Conservation (phyloP, 2,113 vertebrate species). For the Dasyornis broadbenti region DNA sequence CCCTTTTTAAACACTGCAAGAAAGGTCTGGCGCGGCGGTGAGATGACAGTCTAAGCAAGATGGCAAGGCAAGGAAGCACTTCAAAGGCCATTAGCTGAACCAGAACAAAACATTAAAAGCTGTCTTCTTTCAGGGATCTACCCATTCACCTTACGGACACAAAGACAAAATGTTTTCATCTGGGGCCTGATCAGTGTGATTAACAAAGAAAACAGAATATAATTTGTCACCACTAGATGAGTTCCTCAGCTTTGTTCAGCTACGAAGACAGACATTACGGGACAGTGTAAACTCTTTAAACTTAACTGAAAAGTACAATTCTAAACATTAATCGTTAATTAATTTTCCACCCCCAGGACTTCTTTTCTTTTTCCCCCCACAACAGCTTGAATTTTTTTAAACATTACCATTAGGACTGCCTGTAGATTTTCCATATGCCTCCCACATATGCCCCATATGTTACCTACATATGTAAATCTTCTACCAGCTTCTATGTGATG, state of each 20-base stretch:
- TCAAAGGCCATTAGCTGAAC: neutral
- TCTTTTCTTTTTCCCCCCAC: neutral
- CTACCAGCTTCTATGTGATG: neutral
- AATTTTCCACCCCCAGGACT: neutral
- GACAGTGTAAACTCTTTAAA: neutral
- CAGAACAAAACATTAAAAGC: neutral
- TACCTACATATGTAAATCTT: neutral
- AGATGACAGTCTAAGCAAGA: neutral
- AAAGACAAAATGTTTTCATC: neutral
- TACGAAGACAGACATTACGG: rapidly evolving
- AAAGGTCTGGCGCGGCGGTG: neutral
- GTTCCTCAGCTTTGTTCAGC: neutral
- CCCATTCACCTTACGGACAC: neutral
- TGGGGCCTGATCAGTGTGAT: neutral
- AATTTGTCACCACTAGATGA: neutral
- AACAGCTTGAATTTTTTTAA: neutral
- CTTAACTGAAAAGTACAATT: neutral
- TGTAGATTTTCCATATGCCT: neutral
- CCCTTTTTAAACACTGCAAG: neutral
- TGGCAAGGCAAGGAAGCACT: neutral
- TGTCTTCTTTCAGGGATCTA: neutral
- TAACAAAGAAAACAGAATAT: neutral
- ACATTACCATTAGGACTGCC: neutral
- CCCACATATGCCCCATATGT: neutral
- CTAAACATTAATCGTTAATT: neutral